Evolutionary conservation across 2,797 vertebrate species (phyloP).

Genomic region (Microtus obscurus): DNA sequence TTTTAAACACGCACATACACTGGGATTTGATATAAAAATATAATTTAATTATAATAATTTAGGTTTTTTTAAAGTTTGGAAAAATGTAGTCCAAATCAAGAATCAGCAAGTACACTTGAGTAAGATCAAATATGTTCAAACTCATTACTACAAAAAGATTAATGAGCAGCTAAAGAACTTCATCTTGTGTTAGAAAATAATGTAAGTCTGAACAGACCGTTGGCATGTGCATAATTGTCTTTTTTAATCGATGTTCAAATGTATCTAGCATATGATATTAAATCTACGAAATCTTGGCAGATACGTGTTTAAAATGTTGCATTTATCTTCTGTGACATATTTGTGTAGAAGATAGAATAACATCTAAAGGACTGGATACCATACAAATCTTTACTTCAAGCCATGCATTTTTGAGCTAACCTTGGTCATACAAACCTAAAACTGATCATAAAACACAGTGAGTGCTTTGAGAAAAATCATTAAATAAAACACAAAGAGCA

Average conservation of each 20-base stretch:
- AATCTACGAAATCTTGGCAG: slow-evolving; percentile 26
- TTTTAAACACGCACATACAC: background rate
- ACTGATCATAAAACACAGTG: background rate
- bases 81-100: slow-evolving; percentile 43
- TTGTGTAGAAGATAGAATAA: background rate
- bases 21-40: slow-evolving; percentile 28
- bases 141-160: slow-evolving; percentile 28
- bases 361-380: background rate
- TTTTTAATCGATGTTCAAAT: background rate
- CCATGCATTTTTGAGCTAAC: background rate
- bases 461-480: slow-evolving; percentile 38
- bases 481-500: slow-evolving; percentile 43
- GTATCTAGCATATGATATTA: background rate
- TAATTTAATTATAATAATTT: slow-evolving; percentile 15
- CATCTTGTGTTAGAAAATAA: background rate
- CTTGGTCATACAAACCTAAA: slow-evolving; percentile 6
- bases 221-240: background rate
- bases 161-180: slow-evolving; percentile 23
- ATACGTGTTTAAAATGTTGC: slow-evolving; percentile 9
- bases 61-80: slow-evolving; percentile 15
- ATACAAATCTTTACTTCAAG: slow-evolving; percentile 44
- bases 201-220: slow-evolving; percentile 25
- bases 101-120: slow-evolving; percentile 4
- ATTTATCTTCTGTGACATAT: background rate
- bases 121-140: slow-evolving; percentile 40